phyloP scores from a whole-genome alignment of 2,888 invertebrate genomes.

The Aphodius sticticus region DNA sequence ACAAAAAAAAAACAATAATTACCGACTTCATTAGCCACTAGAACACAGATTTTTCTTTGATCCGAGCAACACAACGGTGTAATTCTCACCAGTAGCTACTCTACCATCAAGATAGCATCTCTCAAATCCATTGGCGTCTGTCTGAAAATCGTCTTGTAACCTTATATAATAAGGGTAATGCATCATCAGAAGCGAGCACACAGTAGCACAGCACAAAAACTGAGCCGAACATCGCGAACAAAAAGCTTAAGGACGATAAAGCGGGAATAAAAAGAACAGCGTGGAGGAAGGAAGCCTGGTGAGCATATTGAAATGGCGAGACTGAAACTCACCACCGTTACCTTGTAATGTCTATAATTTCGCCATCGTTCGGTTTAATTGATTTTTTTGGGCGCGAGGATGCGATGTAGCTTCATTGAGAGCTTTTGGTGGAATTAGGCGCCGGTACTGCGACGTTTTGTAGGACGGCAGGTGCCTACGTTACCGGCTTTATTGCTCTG shows the following conservation, averaged over 20 bases:
- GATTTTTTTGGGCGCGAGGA: neutral
- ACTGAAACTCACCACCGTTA: neutral
- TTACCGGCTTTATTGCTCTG: no score
- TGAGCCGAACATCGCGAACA: neutral
- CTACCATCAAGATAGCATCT: conserved; percentile 6
- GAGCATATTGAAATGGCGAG: no score
- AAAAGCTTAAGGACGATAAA: neutral
- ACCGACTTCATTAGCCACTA: neutral
- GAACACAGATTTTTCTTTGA: neutral
- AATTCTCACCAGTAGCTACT: conserved; percentile 16
- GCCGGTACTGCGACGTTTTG: neutral
- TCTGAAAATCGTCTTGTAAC: conserved; percentile 31
- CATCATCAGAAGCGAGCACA: neutral
- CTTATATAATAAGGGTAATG: conserved; percentile 31
- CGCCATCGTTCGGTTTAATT: neutral
- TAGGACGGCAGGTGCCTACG: neutral
- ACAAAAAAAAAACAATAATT: neutral
- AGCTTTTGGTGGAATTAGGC: neutral
- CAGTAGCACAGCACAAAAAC: neutral
- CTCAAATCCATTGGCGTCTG: neutral
- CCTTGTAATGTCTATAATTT: neutral
- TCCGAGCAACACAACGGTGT: neutral
- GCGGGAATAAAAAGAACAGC: neutral
- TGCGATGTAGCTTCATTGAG: neutral
- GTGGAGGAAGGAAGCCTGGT: neutral